Conservation (phyloP, 2,888 invertebrate genomes). For the Mimumesa dahlbomi region DNA sequence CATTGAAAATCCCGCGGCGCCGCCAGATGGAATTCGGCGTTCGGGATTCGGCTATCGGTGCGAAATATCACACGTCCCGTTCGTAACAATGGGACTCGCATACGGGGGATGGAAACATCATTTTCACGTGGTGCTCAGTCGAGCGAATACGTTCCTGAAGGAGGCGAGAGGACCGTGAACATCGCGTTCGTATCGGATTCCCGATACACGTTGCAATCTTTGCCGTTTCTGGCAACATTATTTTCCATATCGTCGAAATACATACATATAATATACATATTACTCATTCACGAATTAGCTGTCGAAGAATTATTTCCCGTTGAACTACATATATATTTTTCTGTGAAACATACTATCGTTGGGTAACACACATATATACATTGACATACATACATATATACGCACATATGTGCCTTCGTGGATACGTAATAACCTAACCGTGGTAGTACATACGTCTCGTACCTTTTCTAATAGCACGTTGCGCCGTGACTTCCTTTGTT, state of each 20-base stretch:
- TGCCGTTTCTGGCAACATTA: neutral
- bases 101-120: neutral
- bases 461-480: too few species aligned
- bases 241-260: too few species aligned
- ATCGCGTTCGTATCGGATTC: neutral
- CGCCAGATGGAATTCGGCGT: neutral
- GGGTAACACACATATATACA: too few species aligned
- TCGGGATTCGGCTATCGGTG: neutral
- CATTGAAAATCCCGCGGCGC: too few species aligned
- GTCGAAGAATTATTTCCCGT: too few species aligned
- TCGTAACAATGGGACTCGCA: neutral
- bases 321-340: too few species aligned
- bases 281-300: too few species aligned
- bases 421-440: too few species aligned
- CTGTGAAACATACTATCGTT: too few species aligned
- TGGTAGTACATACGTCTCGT: too few species aligned
- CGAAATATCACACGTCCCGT: neutral
- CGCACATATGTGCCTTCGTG: neutral
- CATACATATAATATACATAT: too few species aligned
- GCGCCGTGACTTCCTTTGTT: conserved; percentile 10
- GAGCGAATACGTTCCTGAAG: neutral
- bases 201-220: neutral
- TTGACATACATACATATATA: too few species aligned
- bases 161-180: neutral
- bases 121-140: neutral